Conservation (phyloP, 2,113 vertebrate genomes). For the Orycteropus afer region DNA sequence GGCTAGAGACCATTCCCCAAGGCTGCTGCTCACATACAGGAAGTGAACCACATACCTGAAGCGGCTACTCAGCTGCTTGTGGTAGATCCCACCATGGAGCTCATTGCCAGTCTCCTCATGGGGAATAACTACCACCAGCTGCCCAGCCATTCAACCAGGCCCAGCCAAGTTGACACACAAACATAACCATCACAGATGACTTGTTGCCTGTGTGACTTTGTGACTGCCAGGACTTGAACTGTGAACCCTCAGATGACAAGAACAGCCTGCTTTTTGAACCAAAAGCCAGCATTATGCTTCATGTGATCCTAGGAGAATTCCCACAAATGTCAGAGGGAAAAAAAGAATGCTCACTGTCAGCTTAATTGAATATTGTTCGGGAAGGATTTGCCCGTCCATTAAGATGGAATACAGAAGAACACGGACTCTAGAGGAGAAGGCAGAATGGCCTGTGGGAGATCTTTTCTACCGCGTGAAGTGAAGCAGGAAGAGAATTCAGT, state of each 20-base stretch:
- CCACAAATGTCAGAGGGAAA: neutral
- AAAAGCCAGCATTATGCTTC: neutral
- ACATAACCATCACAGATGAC: too few relatives aligned
- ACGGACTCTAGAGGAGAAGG: neutral
- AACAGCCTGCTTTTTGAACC: neutral
- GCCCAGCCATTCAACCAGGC: too few relatives aligned
- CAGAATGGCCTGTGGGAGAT: neutral
- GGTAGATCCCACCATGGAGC: too few relatives aligned
- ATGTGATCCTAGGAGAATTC: neutral
- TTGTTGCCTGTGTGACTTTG: neutral
- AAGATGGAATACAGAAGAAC: constrained; percentile 7
- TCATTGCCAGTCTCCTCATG: too few relatives aligned
- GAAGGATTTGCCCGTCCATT: neutral
- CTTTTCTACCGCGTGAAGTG: neutral
- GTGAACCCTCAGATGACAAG: neutral
- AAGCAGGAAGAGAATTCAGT: neutral
- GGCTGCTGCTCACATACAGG: too few relatives aligned
- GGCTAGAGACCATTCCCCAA: too few relatives aligned
- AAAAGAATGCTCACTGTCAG: neutral
- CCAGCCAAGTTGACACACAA: too few relatives aligned
- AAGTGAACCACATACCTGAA: too few relatives aligned
- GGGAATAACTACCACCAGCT: too few relatives aligned
- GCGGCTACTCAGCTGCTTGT: too few relatives aligned
- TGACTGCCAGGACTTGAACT: neutral
- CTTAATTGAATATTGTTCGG: neutral